A percentile compares a stretch with the other conserved stretches of the same genome.
Conservation (phyloP, 23 tunicate species). For the Phallusia fumigata region DNA sequence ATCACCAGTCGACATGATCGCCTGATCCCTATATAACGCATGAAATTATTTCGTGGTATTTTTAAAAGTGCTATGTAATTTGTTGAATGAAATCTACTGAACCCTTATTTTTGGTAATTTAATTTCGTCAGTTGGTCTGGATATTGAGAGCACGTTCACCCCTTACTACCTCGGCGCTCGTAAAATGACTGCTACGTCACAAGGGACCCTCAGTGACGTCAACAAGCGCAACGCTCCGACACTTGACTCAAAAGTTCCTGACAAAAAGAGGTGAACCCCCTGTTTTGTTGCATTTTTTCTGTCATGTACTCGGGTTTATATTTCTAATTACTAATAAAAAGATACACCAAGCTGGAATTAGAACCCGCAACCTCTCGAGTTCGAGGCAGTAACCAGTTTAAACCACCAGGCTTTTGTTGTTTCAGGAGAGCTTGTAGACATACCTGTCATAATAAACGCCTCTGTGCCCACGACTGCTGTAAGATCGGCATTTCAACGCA, state of each 20-base stretch:
- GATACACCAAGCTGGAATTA: background rate
- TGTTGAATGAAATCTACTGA: too few species aligned
- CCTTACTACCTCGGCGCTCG: slow-evolving; percentile 47
- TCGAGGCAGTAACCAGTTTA: background rate
- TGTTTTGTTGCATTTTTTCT: background rate
- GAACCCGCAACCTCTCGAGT: too few species aligned
- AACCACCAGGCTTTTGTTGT: background rate
- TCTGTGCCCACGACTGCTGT: slow-evolving; percentile 64
- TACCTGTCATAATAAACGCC: slow-evolving; percentile 38
- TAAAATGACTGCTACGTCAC: slow-evolving; percentile 38
- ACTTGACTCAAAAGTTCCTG: slow-evolving; percentile 30
- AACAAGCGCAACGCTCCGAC: background rate
- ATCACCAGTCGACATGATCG: too few species aligned
- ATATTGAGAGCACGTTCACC: slow-evolving; percentile 70
- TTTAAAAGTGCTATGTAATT: too few species aligned
- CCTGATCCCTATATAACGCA: too few species aligned
- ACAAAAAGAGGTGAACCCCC: slow-evolving; percentile 39
- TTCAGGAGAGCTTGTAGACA: slow-evolving; percentile 60
- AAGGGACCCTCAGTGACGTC: slow-evolving; percentile 12
- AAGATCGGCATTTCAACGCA: slow-evolving; percentile 21
- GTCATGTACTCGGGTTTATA: background rate
- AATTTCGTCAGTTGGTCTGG: slow-evolving; percentile 60
- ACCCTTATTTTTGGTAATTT: background rate
- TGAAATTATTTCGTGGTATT: too few species aligned
- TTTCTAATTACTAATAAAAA: background rate